phyloP scores from a whole-genome alignment of 2,113 vertebrate species.

The Sander vitreus region DNA sequence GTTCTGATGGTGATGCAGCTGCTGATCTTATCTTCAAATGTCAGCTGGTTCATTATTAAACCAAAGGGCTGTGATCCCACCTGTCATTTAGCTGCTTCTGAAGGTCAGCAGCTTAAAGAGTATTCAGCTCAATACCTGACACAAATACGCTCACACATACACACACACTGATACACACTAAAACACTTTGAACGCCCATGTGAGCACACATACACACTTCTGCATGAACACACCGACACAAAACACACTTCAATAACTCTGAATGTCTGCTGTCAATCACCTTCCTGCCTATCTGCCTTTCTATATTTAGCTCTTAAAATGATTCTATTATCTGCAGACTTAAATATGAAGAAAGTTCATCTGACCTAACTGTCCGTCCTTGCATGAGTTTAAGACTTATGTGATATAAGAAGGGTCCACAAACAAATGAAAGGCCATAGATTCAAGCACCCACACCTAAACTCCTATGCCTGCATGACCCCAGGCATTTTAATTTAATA shows the following conservation, averaged over 20 bases:
- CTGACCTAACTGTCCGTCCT: constrained; percentile 24
- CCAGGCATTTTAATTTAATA: constrained; percentile 45
- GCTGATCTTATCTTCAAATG: constrained; percentile 73
- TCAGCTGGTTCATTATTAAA: constrained; percentile 75
- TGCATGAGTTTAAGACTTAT: constrained; percentile 20
- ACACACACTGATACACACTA: background rate
- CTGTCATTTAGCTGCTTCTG: constrained; percentile 64
- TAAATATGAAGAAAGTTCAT: constrained; percentile 32
- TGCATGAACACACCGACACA: background rate
- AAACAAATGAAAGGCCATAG: constrained; percentile 34
- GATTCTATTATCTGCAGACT: constrained; percentile 46
- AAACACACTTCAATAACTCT: constrained; percentile 43
- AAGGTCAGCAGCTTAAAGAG: constrained; percentile 75
- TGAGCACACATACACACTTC: background rate
- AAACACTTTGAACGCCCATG: background rate
- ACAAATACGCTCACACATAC: constrained; percentile 19
- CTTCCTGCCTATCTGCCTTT: background rate
- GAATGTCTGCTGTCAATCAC: constrained; percentile 65
- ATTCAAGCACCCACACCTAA: constrained; percentile 26
- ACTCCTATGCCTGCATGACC: constrained; percentile 10
- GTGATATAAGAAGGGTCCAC: constrained; percentile 33
- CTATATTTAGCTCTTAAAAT: constrained; percentile 44
- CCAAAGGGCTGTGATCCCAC: constrained; percentile 52
- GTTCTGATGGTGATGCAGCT: constrained; percentile 45
- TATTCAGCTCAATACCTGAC: constrained; percentile 64